Evolutionary conservation across 2,113 vertebrate species (phyloP).

Genomic region (Tupaia tana): DNA sequence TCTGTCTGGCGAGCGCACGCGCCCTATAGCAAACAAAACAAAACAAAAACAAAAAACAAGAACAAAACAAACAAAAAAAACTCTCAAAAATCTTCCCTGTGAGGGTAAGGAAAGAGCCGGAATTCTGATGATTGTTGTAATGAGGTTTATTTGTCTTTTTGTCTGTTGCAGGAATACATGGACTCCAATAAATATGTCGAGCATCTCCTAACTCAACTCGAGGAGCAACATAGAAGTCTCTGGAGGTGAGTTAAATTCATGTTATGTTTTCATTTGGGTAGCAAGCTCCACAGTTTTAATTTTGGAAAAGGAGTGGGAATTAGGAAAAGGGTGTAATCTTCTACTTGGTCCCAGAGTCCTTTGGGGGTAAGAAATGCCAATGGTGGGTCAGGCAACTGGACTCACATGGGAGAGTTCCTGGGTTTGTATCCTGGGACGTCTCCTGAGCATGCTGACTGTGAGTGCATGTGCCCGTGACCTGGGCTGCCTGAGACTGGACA

Average conservation of each 20-base stretch:
- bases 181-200: conserved; percentile 93
- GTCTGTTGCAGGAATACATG: conserved; percentile 91
- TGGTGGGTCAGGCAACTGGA: too few relatives aligned
- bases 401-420: too few relatives aligned
- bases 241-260: conserved; percentile 88
- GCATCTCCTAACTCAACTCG: conserved; percentile 92
- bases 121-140: neutral
- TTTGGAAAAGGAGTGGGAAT: neutral
- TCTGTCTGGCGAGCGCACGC: too few relatives aligned
- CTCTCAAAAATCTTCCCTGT: conserved; percentile 41
- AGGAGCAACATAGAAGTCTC: conserved; percentile 92
- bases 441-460: too few relatives aligned
- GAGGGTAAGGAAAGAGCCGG: neutral
- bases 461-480: too few relatives aligned
- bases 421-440: too few relatives aligned
- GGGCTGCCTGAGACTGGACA: too few relatives aligned
- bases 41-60: too few relatives aligned
- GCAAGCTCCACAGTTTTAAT: neutral
- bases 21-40: too few relatives aligned
- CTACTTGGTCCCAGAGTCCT: neutral
- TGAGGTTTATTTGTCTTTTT: conserved; percentile 50
- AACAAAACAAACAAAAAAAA: too few relatives aligned
- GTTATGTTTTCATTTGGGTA: neutral
- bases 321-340: neutral
- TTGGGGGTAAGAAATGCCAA: neutral